Evolutionary conservation across 2,888 invertebrate species (phyloP).

Genomic region (Thereva unica): DNA sequence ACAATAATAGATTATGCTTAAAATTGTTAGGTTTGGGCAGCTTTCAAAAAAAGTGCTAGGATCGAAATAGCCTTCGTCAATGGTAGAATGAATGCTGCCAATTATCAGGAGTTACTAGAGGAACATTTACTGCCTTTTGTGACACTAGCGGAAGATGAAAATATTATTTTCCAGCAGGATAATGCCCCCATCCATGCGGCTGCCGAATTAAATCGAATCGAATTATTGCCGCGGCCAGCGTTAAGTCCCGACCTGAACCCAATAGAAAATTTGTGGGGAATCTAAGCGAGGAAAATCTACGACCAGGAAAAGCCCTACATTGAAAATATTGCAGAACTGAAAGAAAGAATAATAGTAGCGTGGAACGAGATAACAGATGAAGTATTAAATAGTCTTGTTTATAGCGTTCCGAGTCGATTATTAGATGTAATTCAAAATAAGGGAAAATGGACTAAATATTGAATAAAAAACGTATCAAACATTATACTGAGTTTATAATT

Average conservation of each 20-base stretch:
- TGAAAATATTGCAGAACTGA: not conserved
- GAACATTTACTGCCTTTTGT: no score
- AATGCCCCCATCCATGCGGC: conserved; percentile 2
- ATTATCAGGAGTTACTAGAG: no score
- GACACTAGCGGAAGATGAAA: not conserved
- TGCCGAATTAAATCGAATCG: not conserved
- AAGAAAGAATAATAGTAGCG: not conserved
- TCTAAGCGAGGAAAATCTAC: not conserved
- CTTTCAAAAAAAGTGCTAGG: conserved; percentile 23
- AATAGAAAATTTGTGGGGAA: not conserved
- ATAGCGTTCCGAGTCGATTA: not conserved
- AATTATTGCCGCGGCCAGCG: not conserved
- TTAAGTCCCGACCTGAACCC: conserved; percentile 4
- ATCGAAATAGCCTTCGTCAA: conserved; percentile 27
- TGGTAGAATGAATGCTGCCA: conserved; percentile 16
- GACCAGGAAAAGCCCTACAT: not conserved
- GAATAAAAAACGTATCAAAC: no score
- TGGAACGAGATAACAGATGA: not conserved
- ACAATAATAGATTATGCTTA: no score
- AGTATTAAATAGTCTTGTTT: not conserved
- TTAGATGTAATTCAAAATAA: conserved; percentile 9
- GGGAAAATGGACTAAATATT: no score
- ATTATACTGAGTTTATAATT: no score
- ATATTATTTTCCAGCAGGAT: conserved; percentile 17
- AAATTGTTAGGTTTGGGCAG: conserved; percentile 40